phyloP scores from a whole-genome alignment of 2,888 invertebrate genomes.

The Pammene fasciana region DNA sequence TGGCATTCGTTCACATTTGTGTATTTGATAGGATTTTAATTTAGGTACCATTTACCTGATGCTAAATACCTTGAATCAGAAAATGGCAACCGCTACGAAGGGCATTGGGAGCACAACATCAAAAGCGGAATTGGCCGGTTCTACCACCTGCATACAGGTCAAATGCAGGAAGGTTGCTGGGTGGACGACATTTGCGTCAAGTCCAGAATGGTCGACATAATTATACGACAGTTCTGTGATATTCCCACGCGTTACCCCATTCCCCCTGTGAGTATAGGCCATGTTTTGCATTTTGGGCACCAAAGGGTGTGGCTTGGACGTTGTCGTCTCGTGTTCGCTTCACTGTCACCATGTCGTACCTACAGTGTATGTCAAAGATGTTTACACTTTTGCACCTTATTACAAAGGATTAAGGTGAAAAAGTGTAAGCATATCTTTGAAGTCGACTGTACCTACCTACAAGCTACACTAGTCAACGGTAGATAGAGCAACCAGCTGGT shows the following conservation, averaged over 20 bases:
- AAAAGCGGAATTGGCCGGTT: constrained; percentile 86
- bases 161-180: constrained; percentile 87
- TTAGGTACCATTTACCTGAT: no score
- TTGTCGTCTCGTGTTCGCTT: no score
- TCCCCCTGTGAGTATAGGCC: constrained; percentile 63
- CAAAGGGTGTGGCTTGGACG: not conserved
- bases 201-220: constrained; percentile 83
- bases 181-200: constrained; percentile 75
- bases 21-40: no score
- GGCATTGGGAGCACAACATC: constrained; percentile 81
- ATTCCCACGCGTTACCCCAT: constrained; percentile 83
- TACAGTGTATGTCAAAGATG: no score
- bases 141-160: constrained; percentile 85
- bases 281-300: not conserved
- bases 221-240: constrained; percentile 82
- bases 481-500: no score
- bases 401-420: no score
- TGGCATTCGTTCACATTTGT: no score
- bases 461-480: no score
- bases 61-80: constrained; percentile 52
- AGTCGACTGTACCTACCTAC: no score
- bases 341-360: no score
- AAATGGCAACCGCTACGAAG: constrained; percentile 86
- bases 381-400: no score
- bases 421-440: no score